Base-by-base conservation (phyloP, 1,140 invertebrate species). In the Polypedilum pembai region DNA sequence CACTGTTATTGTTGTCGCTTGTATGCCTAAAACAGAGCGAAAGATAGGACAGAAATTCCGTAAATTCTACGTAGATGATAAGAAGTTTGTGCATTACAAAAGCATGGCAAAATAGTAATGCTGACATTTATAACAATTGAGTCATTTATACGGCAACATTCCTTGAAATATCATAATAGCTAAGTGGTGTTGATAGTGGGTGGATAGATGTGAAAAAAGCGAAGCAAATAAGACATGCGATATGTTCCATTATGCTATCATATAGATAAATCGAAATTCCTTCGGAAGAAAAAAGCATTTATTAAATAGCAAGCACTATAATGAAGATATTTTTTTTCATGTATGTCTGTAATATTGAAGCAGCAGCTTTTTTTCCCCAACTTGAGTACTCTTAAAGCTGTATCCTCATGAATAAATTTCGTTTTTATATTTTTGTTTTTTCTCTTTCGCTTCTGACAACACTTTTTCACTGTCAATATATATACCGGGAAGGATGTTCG, bases 321-420 rank as follows among this genome's bases (percentile, higher is more conserved):
- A 56, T 56, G 45, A 56, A 56, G 45, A 56, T 56, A 56, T 56
- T 56, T 56, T 15, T n/a, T 33, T 33, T 15, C 12, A 12, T 56
- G 12, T 33, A 33, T 33, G 24, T 56, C 45, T 56, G 45, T 15
- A 4, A n/a, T 56, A 45, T 15, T 33, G 5, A 33, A 33, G 24
- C 5, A 33, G 24, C 24, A 33, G 24, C 24, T 5, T 33, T 12
- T 45, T 45, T 45, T 45, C 41, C 2, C 41, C 1, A 4, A 1
- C 45, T 56, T 15, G 3, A n/a, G 45, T 15, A 4, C 45, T 15
- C 12, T 56, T 56, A 12, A n/a, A 56, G 45, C 12, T 56, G 45
- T 56, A 56, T 56, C 45, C 45, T 56, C 45, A 56, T 56, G 45
- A 56, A 56, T 56, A 56, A 56, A 56, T 56, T 56, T 56, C 45